These are phyloP conservation scores for Pitta sordida DNA, from an alignment of 2,113 vertebrate species.

Conservation along the genomic window DNA sequence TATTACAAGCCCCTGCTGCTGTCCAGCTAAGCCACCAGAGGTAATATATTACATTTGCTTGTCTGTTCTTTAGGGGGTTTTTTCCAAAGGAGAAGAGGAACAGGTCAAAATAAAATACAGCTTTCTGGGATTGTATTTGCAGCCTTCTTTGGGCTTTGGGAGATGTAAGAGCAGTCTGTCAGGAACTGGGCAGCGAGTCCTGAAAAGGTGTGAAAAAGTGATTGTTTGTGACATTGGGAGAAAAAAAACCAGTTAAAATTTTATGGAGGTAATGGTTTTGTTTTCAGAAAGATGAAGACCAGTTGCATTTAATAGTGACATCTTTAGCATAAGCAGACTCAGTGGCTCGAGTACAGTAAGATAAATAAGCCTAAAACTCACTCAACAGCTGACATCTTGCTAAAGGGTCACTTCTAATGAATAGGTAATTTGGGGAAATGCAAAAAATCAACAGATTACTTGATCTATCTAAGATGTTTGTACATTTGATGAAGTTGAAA, in stretches of 20 bases:
- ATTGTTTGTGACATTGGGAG: background rate
- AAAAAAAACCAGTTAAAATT: background rate
- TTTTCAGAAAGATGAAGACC: background rate
- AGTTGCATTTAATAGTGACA: background rate
- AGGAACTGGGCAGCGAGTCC: background rate
- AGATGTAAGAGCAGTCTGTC: background rate
- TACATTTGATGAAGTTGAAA: background rate
- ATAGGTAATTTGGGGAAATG: background rate
- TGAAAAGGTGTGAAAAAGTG: background rate
- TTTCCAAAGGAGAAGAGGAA: conserved; percentile 20
- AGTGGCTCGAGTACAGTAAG: background rate
- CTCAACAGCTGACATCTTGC: background rate
- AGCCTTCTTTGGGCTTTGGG: background rate
- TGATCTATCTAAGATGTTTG: background rate
- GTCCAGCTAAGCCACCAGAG: conserved; percentile 73
- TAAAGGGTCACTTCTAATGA: background rate
- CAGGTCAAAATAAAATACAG: conserved; percentile 51
- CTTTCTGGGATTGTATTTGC: background rate
- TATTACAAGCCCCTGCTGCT: conserved; percentile 77
- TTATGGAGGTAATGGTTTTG: background rate
- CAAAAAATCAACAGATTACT: background rate
- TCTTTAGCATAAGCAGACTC: background rate
- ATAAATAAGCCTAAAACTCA: background rate
- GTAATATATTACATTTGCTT: conserved; percentile 73
- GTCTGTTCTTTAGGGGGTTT: conserved; percentile 31